Conservation (phyloP, 2,797 vertebrate species). For the Danio tinwini region DNA sequence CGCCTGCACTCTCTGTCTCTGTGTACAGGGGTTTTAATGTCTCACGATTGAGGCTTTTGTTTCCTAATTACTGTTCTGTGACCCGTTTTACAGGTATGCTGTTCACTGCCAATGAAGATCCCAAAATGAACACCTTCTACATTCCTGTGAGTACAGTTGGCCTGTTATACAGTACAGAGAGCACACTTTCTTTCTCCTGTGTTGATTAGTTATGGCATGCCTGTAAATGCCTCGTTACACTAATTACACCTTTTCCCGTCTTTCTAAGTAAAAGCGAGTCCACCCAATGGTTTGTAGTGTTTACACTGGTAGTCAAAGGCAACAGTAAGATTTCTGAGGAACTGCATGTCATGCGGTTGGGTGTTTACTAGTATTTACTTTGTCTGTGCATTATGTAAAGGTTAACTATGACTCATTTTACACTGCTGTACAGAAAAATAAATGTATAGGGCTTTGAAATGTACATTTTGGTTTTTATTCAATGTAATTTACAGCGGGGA, state of each 20-base stretch:
- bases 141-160: constrained; percentile 86
- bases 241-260: neutral
- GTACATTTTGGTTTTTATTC: too few species aligned
- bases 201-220: constrained; percentile 6
- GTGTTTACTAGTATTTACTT: neutral
- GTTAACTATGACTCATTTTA: too few species aligned
- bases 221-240: neutral
- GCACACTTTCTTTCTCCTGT: neutral
- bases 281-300: neutral
- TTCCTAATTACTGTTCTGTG: constrained; percentile 7
- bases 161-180: neutral
- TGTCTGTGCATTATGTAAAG: neutral
- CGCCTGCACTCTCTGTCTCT: neutral
- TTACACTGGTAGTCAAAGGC: neutral
- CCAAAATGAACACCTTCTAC: constrained; percentile 98
- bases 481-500: too few species aligned
- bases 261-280: neutral
- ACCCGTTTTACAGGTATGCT: constrained; percentile 86
- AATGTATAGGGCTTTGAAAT: too few species aligned
- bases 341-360: neutral
- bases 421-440: too few species aligned
- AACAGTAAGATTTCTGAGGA: neutral
- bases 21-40: constrained; percentile 2
- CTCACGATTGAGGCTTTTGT: neutral
- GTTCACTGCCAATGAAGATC: constrained; percentile 95